These are phyloP conservation scores for Ptilonorhynchus violaceus DNA, from an alignment of 2,113 vertebrate genomes.

Conservation along the genomic window DNA sequence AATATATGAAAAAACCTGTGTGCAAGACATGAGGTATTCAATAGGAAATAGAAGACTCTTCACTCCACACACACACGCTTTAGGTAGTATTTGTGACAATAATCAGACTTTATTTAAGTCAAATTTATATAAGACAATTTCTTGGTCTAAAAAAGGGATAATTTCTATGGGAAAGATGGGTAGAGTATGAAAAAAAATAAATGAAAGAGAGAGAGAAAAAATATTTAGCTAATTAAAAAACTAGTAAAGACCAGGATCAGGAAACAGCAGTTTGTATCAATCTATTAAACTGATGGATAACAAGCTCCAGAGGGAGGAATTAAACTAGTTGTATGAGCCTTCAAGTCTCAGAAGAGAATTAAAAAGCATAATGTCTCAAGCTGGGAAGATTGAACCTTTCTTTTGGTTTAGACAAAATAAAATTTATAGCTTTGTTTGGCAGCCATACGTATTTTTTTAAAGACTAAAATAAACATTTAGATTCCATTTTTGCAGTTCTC, in stretches of 20 bases:
- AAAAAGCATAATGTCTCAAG: not conserved
- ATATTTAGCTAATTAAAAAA: not conserved
- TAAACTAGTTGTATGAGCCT: slow-evolving; percentile 10
- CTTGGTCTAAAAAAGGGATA: not conserved
- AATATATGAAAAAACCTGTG: not conserved
- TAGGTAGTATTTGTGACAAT: not conserved
- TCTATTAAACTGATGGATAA: slow-evolving; percentile 29
- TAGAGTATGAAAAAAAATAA: not conserved
- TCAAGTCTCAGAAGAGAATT: slow-evolving; percentile 25
- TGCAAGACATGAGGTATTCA: not conserved
- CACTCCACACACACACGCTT: not conserved
- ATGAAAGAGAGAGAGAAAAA: not conserved
- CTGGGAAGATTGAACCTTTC: not conserved
- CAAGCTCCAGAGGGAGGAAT: slow-evolving; percentile 44
- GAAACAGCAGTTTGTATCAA: slow-evolving; percentile 14
- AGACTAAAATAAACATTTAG: slow-evolving; percentile 6
- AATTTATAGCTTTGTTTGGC: slow-evolving; percentile 46
- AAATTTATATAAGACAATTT: not conserved
- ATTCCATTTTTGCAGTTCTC: slow-evolving; percentile 1
- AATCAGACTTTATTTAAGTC: not conserved
- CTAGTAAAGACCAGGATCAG: not conserved
- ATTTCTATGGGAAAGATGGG: not conserved
- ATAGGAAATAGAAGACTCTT: not conserved
- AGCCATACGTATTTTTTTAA: not conserved
- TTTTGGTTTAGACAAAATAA: slow-evolving; percentile 23